Conservation (phyloP, 92 coral and sea anemone species). For the Heliopora coerulea region DNA sequence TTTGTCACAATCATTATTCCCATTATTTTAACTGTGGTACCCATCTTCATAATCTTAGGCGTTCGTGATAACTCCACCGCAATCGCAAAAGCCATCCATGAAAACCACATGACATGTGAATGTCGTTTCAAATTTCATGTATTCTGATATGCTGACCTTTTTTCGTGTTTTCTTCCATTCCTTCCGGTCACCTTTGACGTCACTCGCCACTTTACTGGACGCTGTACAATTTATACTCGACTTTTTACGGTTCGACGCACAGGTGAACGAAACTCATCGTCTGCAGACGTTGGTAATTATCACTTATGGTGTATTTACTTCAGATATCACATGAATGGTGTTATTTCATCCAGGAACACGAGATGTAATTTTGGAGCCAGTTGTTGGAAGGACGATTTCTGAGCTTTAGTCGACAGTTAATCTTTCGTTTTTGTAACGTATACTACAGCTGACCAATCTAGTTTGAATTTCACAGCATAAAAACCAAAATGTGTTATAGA, state of each 20-base stretch:
- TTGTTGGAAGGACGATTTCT: too few relatives aligned
- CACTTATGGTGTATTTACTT: neutral
- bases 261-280: constrained; percentile 31
- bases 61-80: neutral
- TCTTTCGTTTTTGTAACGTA: too few relatives aligned
- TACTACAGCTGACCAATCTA: too few relatives aligned
- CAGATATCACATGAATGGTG: too few relatives aligned
- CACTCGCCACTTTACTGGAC: constrained; percentile 26
- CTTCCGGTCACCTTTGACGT: neutral
- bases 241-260: constrained; percentile 1
- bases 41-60: neutral
- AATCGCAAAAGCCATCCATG: constrained; percentile 14
- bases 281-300: constrained; percentile 37
- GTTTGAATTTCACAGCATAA: too few relatives aligned
- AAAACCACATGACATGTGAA: neutral
- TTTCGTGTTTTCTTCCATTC: constrained; percentile 19
- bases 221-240: constrained; percentile 8
- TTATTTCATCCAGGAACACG: too few relatives aligned
- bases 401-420: too few relatives aligned
- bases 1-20: too few relatives aligned
- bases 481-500: too few relatives aligned
- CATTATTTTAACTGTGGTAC: neutral
- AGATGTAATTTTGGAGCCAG: too few relatives aligned
- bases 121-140: too few relatives aligned
- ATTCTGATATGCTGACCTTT: too few relatives aligned